Conservation (phyloP, 2,888 invertebrate species). For the Ecdyonurus torrentis region DNA sequence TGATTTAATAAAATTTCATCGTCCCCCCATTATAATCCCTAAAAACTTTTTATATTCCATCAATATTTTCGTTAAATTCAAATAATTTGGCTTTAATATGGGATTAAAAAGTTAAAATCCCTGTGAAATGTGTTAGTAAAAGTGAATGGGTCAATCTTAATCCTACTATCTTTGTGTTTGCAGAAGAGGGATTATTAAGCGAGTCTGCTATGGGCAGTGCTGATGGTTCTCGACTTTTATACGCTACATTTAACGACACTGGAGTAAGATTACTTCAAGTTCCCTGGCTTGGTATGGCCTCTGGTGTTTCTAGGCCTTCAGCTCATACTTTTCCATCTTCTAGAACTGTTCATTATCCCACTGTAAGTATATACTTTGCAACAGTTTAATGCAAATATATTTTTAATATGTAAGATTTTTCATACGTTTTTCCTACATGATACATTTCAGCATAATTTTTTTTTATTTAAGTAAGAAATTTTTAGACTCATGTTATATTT, state of each 20-base stretch:
- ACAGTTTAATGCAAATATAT: not conserved
- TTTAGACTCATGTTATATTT: not conserved
- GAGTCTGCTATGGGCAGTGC: conserved; percentile 27
- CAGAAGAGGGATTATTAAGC: conserved; percentile 71
- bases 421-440: not conserved
- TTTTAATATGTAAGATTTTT: not conserved
- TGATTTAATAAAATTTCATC: too few relatives aligned
- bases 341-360: conserved; percentile 66
- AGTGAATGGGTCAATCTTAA: too few relatives aligned
- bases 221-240: conserved; percentile 69
- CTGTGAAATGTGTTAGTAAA: too few relatives aligned
- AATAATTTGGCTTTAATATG: too few relatives aligned
- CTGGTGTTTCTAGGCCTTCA: conserved; percentile 17
- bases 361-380: conserved; percentile 42
- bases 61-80: too few relatives aligned
- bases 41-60: too few relatives aligned
- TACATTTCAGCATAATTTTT: not conserved
- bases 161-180: too few relatives aligned
- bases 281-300: conserved; percentile 46
- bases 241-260: conserved; percentile 71
- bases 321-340: conserved; percentile 54
- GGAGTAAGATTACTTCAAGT: conserved; percentile 58
- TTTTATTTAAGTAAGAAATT: not conserved
- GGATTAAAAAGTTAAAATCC: too few relatives aligned
- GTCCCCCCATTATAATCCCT: too few relatives aligned